phyloP scores from a whole-genome alignment of 1,140 invertebrate genomes.

The Listronotus oregonensis region DNA sequence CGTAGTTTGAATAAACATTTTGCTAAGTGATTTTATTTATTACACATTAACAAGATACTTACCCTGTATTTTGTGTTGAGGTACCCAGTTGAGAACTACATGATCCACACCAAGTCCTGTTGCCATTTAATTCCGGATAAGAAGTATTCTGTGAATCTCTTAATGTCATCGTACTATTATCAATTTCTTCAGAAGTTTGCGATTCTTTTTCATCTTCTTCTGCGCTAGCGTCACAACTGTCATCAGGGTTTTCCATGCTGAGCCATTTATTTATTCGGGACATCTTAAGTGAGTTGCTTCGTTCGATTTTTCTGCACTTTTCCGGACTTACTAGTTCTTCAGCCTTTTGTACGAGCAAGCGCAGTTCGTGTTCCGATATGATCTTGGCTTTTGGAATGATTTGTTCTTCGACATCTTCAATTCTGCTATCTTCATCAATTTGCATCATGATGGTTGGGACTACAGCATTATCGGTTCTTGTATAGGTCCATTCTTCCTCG shows the following conservation, averaged over 20 bases:
- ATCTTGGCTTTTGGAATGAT: constrained; percentile 36
- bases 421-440: constrained; percentile 51
- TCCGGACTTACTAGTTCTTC: constrained; percentile 69
- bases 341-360: constrained; percentile 70
- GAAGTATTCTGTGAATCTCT: constrained; percentile 65
- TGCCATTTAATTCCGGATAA: constrained; percentile 55
- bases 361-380: constrained; percentile 60
- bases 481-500: constrained; percentile 76
- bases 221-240: constrained; percentile 82
- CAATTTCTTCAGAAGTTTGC: constrained; percentile 73
- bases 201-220: constrained; percentile 84
- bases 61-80: constrained; percentile 30
- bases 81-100: constrained; percentile 71
- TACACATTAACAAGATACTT: constrained; percentile 15
- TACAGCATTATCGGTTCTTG: constrained; percentile 57
- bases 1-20: no score
- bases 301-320: constrained; percentile 55
- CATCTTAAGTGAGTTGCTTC: constrained; percentile 59
- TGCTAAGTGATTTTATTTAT: no score
- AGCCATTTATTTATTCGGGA: constrained; percentile 70
- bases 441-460: constrained; percentile 42
- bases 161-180: constrained; percentile 68
- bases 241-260: constrained; percentile 55
- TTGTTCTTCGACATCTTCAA: constrained; percentile 52
- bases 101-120: constrained; percentile 83